Evolutionary conservation across 2,888 invertebrate genomes (phyloP), one percentile per base, ranked within the genome.

Genomic region (Sminthurinus aureus): DNA sequence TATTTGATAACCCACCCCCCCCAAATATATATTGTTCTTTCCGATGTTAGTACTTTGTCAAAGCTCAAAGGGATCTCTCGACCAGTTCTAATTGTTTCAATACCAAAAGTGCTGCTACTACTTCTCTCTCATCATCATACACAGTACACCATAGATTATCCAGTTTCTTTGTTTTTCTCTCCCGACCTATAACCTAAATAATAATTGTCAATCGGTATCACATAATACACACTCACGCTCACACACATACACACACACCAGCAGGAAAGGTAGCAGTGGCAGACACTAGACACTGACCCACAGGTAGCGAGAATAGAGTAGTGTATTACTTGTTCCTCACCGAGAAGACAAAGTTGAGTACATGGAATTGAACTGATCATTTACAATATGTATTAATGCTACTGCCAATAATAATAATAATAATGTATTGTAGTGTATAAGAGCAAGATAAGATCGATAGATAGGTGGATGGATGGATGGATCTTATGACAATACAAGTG

Each of bases 51-150:
- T n/a, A n/a, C n/a, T n/a, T n/a, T n/a, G n/a, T n/a, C n/a, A n/a
- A n/a, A n/a, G n/a, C n/a, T n/a, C n/a, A 85, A 87, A 83, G 84
- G 75, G 67, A 84, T 83, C 71, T 83, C 77, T 81, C 84, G 84
- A 85, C 81, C 76, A 85, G 85, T 85, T 88, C 87, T 87, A 87
- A 87, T 87, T 87, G 87, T 87, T 86, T 85, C 85, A 81, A 66
- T 84, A 77, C 83, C 38, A 52, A 74, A 51, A 80, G 80, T 80
- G 80, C 80, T 80, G 73, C 84, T 82, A 67, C 75, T 79, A 85
- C 67, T 77, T 6, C 6, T 6, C 6, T 6, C 1, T 38, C 38
- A 38, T 38, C 38, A 38, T 38, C 38, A 38, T 38, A n/a, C n/a
- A n/a, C n/a, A n/a, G n/a, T n/a, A n/a, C 38, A 38, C 6, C 1